Evolutionary conservation across 2,888 invertebrate genomes (phyloP), one percentile per base, ranked within the genome.

Genomic region (Tipula helvola): DNA sequence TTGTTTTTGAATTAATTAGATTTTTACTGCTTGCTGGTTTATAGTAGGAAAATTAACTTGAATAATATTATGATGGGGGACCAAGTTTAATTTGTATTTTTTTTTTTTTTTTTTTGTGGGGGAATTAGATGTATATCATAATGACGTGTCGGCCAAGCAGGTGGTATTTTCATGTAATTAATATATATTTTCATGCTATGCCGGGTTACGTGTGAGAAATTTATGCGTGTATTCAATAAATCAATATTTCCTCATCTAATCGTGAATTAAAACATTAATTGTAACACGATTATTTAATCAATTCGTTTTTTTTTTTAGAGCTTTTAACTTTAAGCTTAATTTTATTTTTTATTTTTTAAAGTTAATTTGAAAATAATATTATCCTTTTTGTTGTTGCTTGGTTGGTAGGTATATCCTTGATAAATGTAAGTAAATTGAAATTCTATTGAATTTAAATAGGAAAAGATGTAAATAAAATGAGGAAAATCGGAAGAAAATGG

Each of bases 401-500:
- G 12, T 71, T 71, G 28, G 28, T 71, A 28, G 71, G 71, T 71
- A 71, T 71, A 71, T 71, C 71, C 71, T 71, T 71, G 71, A 71
- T 71, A 71, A 71, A 71, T 28, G 71, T 71, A 71, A 71, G 71
- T 28, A 71, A 71, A 71, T 71, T 71, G 71, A 71, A 71, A 71
- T 71, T 71, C 71, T 71, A 71, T 71, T 71, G 71, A 71, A 71
- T 71, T 71, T 71, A 71, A 71, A 71, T 71, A 71, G 71, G 71
- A 71, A 71, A 71, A 71, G 71, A 71, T 71, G 71, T 71, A 71
- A 71, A 71, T 71, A 71, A 71, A 71, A 71, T 71, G 71, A 71
- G 71, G 28, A 71, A 28, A 71, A 71, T 71, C 71, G 71, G 12
- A 71, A 71, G 71, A 71, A 71, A 71, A 71, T 71, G 71, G 71